These are phyloP conservation scores for Enteromius paludinosus DNA, from an alignment of 2,797 vertebrate species.

Conservation along the genomic window DNA sequence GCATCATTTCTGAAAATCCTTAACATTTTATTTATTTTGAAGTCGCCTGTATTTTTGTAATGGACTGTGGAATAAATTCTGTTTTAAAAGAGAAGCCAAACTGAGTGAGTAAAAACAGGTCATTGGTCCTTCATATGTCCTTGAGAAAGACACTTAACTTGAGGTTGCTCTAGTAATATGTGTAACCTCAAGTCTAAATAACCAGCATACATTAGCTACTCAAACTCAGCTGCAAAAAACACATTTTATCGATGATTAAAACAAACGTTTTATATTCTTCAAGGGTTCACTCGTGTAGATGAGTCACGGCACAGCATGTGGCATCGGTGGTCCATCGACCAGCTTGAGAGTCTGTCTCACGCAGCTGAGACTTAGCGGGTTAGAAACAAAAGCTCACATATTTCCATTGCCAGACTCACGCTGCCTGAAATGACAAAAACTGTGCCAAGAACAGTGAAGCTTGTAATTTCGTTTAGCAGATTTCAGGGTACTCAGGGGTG, in stretches of 20 bases:
- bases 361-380: background rate
- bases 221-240: background rate
- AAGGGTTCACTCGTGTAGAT: background rate
- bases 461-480: background rate
- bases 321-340: background rate
- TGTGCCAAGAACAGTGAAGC: background rate
- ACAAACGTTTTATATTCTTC: background rate
- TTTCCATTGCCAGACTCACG: background rate
- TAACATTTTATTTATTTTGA: background rate
- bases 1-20: background rate
- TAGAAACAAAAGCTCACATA: background rate
- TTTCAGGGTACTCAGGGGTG: background rate
- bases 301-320: background rate
- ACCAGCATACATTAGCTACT: background rate
- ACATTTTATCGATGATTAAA: background rate
- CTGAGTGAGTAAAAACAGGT: background rate
- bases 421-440: background rate
- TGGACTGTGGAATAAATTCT: background rate
- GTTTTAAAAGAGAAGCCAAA: background rate
- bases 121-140: background rate
- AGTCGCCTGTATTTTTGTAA: background rate
- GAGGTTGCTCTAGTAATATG: background rate
- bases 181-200: background rate
- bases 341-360: background rate
- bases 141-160: background rate